Evolutionary conservation across 1,140 invertebrate species (phyloP).

Genomic region (Meloidogyne floridensis): DNA sequence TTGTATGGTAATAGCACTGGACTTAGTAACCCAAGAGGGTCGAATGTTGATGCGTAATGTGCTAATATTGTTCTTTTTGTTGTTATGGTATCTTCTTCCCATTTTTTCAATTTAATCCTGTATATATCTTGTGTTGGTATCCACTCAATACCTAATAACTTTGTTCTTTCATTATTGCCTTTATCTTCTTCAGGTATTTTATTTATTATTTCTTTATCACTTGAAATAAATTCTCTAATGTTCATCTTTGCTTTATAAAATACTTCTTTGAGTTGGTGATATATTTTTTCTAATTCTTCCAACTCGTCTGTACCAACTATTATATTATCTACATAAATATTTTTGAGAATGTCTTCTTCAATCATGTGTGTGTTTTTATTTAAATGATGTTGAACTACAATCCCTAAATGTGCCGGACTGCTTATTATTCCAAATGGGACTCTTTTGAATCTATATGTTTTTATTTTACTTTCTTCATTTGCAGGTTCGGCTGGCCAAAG

Average conservation of each 20-base stretch:
- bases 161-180: not conserved
- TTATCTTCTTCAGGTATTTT: not conserved
- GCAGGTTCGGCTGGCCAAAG: not conserved
- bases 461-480: not conserved
- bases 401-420: not conserved
- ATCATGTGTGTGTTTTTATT: not conserved
- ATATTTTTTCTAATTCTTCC: not conserved
- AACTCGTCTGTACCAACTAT: not conserved
- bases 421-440: slow-evolving; percentile 9
- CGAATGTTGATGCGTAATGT: not conserved
- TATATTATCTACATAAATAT: slow-evolving; percentile 14
- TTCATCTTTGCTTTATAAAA: slow-evolving; percentile 1
- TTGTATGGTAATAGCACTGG: not conserved
- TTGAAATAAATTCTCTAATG: not conserved
- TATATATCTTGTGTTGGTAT: not conserved
- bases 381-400: not conserved
- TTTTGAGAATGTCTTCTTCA: not conserved
- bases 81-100: not conserved
- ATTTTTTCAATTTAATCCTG: not conserved
- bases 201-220: not conserved
- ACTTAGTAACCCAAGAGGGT: not conserved
- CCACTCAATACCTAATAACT: slow-evolving; percentile 1
- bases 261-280: not conserved
- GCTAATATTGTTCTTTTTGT: slow-evolving; percentile 9
- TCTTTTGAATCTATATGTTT: not conserved